These are phyloP conservation scores for Mobula birostris DNA, from an alignment of 2,113 vertebrate genomes.

Conservation along the genomic window DNA sequence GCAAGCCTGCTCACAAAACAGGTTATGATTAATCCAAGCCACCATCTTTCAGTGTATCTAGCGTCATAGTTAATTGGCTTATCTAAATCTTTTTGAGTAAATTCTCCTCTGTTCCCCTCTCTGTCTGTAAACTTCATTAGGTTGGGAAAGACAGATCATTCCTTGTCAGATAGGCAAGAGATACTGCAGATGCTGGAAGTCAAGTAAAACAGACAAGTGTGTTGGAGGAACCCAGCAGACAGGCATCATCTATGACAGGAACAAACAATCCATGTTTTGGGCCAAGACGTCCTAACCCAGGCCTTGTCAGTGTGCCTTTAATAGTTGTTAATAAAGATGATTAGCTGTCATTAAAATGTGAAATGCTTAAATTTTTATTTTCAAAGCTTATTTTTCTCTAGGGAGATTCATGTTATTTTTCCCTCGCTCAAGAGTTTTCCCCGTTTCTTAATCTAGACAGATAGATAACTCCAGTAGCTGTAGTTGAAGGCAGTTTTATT, in stretches of 20 bases:
- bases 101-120: background rate
- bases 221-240: no score
- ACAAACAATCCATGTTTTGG: no score
- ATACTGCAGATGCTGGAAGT: no score
- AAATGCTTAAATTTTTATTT: background rate
- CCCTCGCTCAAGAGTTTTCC: no score
- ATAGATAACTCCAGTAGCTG: no score
- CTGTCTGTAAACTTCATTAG: background rate
- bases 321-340: background rate
- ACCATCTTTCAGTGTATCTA: background rate
- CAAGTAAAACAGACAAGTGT: no score
- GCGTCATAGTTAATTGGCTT: background rate
- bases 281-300: no score
- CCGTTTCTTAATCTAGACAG: no score
- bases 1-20: background rate
- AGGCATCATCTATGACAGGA: no score
- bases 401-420: background rate
- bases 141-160: background rate
- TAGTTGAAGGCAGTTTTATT: no score
- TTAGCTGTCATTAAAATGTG: background rate
- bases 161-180: background rate
- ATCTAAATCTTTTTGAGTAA: background rate
- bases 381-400: background rate
- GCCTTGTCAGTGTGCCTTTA: background rate
- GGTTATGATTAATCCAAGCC: background rate